Evolutionary conservation across 2,797 vertebrate species (phyloP).

Genomic region (Rachycentron canadum): DNA sequence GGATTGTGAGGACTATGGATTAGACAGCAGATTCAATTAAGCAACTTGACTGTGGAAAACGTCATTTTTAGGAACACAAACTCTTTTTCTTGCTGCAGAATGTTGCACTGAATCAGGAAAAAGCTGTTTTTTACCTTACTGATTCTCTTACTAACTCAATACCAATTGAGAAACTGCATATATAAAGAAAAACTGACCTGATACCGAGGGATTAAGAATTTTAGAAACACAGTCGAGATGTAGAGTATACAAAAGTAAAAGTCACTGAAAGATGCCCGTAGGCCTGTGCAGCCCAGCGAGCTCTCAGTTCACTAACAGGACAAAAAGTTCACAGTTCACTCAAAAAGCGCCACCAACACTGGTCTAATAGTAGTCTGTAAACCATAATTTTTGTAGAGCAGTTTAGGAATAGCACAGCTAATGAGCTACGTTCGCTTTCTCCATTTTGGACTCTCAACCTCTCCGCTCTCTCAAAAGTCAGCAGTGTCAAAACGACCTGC

Average conservation of each 20-base stretch:
- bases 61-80: background rate
- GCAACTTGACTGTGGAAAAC: slow-evolving; percentile 26
- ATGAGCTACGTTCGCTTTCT: background rate
- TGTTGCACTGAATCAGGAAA: slow-evolving; percentile 47
- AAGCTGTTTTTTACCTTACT: slow-evolving; percentile 28
- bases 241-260: background rate
- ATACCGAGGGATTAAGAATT: slow-evolving; percentile 19
- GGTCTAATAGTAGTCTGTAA: background rate
- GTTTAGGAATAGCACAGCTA: slow-evolving; percentile 6
- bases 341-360: background rate
- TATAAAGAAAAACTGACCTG: slow-evolving; percentile 10
- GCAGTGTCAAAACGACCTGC: background rate
- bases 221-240: background rate
- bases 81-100: slow-evolving; percentile 6
- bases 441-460: background rate
- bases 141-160: slow-evolving; percentile 50
- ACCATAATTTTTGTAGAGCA: background rate
- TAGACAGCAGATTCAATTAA: slow-evolving; percentile 24
- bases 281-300: background rate
- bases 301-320: background rate
- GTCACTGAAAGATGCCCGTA: background rate
- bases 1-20: slow-evolving; percentile 46
- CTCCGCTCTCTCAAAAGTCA: background rate
- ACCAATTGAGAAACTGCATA: slow-evolving; percentile 16
- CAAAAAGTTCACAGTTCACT: background rate